phyloP scores from a whole-genome alignment of 2,113 vertebrate species.

The Scytalopus superciliaris region DNA sequence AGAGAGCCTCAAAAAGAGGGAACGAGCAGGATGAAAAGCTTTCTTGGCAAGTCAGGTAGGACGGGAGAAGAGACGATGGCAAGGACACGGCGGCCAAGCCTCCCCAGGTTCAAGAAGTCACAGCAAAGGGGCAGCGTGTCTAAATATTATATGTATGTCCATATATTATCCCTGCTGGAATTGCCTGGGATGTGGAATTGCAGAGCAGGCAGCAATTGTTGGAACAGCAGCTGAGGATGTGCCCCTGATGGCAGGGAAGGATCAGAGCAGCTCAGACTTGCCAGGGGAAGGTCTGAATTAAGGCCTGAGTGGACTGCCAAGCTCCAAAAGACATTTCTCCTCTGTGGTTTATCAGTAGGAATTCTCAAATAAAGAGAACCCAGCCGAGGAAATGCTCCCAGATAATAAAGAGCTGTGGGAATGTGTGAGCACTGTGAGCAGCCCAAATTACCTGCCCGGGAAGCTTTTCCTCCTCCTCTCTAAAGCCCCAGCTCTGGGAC shows the following conservation, averaged over 20 bases:
- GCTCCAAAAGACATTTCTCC: neutral
- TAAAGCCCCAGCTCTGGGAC: neutral
- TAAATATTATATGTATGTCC: no score
- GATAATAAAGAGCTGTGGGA: neutral
- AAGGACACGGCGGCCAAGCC: neutral
- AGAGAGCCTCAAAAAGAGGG: neutral
- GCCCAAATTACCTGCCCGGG: neutral
- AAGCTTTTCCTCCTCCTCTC: neutral
- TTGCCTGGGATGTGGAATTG: neutral
- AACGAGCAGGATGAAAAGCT: neutral
- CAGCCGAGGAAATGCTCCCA: neutral
- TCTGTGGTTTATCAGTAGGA: neutral
- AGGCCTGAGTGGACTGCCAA: neutral
- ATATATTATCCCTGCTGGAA: neutral
- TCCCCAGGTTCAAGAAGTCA: neutral
- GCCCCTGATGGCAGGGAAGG: neutral
- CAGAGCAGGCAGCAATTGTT: neutral
- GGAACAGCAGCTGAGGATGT: neutral
- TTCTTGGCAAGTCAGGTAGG: neutral
- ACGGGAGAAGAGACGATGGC: neutral
- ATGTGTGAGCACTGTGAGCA: fast-evolving
- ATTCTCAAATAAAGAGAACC: neutral
- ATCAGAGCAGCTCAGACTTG: neutral
- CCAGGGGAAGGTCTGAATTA: neutral
- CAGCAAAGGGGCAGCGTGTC: fast-evolving